Conservation (phyloP, 2,113 vertebrate genomes). For the Psephotus haematonotus region DNA sequence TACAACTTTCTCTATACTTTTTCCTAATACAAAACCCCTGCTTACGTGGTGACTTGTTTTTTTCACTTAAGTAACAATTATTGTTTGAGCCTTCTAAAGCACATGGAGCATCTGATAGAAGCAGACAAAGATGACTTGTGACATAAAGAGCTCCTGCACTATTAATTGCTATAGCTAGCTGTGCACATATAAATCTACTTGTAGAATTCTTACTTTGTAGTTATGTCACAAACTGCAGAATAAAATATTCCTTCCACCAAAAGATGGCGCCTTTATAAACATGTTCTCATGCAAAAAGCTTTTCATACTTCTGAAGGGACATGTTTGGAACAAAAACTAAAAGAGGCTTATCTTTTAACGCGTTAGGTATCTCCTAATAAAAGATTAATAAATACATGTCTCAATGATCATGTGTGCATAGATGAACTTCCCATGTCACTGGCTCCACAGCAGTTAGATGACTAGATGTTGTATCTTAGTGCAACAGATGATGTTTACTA, state of each 20-base stretch:
- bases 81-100: neutral
- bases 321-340: neutral
- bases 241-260: neutral
- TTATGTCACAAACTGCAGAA: neutral
- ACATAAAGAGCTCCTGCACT: neutral
- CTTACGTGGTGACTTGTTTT: neutral
- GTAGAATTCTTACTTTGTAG: neutral
- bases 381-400: neutral
- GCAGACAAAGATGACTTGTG: neutral
- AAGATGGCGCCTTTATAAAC: neutral
- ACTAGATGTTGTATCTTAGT: neutral
- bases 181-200: accelerated
- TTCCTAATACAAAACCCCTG: neutral
- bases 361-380: neutral
- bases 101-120: neutral
- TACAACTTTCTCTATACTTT: neutral
- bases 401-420: neutral
- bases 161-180: neutral
- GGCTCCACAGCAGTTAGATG: neutral
- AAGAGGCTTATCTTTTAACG: slow-evolving; percentile 2
- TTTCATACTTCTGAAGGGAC: neutral
- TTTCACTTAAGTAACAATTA: neutral
- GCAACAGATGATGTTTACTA: neutral
- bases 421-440: neutral
- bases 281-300: neutral